These are phyloP conservation scores for Alcedo atthis DNA, from an alignment of 2,797 vertebrate genomes.

Conservation along the genomic window DNA sequence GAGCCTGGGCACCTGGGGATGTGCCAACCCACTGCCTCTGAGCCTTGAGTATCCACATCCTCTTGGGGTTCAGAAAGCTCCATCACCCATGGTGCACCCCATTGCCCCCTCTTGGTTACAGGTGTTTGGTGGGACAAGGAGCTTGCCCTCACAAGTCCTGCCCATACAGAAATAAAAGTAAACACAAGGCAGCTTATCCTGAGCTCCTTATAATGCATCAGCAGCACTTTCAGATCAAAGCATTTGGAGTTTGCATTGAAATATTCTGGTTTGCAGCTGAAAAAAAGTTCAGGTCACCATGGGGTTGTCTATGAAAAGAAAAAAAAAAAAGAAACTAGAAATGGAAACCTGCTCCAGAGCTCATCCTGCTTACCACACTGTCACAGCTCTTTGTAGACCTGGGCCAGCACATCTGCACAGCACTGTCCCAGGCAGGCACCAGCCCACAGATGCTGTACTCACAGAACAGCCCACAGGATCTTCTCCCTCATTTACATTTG, in stretches of 20 bases:
- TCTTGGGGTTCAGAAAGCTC: neutral
- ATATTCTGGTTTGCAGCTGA: neutral
- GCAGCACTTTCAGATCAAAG: neutral
- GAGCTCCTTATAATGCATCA: rapidly evolving
- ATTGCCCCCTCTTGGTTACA: neutral
- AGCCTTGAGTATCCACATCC: neutral
- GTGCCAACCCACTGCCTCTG: neutral
- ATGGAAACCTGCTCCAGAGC: neutral
- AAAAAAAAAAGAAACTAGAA: neutral
- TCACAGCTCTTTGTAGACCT: neutral
- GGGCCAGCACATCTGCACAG: neutral
- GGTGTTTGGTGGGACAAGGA: neutral
- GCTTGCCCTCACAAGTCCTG: neutral
- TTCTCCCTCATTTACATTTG: neutral
- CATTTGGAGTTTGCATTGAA: neutral
- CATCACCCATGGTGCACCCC: neutral
- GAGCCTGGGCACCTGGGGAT: neutral
- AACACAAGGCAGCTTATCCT: neutral
- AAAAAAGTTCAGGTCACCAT: neutral
- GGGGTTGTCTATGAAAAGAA: neutral
- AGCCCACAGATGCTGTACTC: neutral
- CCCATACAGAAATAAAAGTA: neutral
- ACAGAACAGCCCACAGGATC: rapidly evolving
- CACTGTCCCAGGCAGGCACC: neutral
- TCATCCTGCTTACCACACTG: neutral